Evolutionary conservation across 53 echinoderm and acorn worm genomes (phyloP), one percentile per base, ranked within the genome.

Genomic region (Echinometra lucunter): DNA sequence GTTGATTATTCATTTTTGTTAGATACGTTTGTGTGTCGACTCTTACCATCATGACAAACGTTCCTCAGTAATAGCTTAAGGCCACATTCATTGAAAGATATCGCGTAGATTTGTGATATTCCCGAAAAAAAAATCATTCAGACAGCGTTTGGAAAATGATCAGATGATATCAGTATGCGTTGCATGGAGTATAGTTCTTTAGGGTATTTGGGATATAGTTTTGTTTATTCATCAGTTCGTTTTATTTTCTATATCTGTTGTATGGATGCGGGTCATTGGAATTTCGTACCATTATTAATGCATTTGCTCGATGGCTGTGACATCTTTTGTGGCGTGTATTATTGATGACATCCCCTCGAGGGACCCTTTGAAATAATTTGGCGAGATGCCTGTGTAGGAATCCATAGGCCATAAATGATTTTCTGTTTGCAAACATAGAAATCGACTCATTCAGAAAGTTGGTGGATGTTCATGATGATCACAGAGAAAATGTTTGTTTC

Each of bases 171-270:
- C 85, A n/a, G 13, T 82, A 82, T 82, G 82, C 82, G 45, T 25
- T 44, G n/a, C n/a, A n/a, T 53, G 45, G 15, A 49, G 47, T 45
- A 13, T 6, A 85, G 47, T 85, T 85, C 85, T 85, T n/a, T 85
- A 49, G 85, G 85, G 45, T 49, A 85, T 49, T 85, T n/a, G 27
- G 49, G 85, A 85, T 85, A 53, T 47, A 85, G 85, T 53, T 85
- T 49, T 4, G 47, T 85, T 49, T 27, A 2, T 45, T 28, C 85
- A 49, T 85, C 45, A 49, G 10, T n/a, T 85, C 23, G 13, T 13
- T 85, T 85, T 49, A 85, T 47, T 28, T 85, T 85, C 47, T 83
- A 28, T 58, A 58, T n/a, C n/a, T n/a, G n/a, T n/a, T n/a, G 7
- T 63, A 63, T 15, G 85, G 85, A 78, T 78, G 78, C 19, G 85